phyloP scores from a whole-genome alignment of 2,888 invertebrate genomes.

The Ornithoptera alexandrae region DNA sequence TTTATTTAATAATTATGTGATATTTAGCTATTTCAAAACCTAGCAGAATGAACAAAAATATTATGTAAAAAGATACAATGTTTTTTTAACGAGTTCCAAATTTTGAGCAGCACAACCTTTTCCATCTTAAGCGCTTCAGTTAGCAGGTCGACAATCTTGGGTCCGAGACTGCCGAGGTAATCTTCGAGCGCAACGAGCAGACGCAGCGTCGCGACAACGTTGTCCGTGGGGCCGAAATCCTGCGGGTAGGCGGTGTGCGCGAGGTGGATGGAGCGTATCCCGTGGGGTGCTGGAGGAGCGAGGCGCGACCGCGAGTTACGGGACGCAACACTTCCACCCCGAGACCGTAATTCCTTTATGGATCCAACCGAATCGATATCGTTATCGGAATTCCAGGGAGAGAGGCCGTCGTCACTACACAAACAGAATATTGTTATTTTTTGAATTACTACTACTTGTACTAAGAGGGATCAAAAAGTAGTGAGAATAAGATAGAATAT shows the following conservation, averaged over 20 bases:
- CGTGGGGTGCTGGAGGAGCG: constrained; percentile 36
- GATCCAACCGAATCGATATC: constrained; percentile 50
- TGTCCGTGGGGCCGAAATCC: constrained; percentile 70
- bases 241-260: constrained; percentile 34
- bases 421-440: neutral
- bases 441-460: no score
- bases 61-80: no score
- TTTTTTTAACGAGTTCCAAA: no score
- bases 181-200: constrained; percentile 90
- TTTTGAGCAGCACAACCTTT: constrained; percentile 65
- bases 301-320: constrained; percentile 50
- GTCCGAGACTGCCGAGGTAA: constrained; percentile 90
- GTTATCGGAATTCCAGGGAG: constrained; percentile 68
- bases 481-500: no score
- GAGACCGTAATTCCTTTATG: constrained; percentile 23
- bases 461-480: no score
- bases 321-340: constrained; percentile 43
- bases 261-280: constrained; percentile 36
- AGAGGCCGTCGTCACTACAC: constrained; percentile 54
- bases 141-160: constrained; percentile 87
- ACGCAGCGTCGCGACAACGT: constrained; percentile 84
- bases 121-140: constrained; percentile 88
- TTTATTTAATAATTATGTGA: no score
- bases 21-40: no score
- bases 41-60: no score